A percentile compares a stretch with the other conserved stretches of the same genome.
phyloP scores from a whole-genome alignment of 2,888 invertebrate genomes.

The Epinotia brunnichana region DNA sequence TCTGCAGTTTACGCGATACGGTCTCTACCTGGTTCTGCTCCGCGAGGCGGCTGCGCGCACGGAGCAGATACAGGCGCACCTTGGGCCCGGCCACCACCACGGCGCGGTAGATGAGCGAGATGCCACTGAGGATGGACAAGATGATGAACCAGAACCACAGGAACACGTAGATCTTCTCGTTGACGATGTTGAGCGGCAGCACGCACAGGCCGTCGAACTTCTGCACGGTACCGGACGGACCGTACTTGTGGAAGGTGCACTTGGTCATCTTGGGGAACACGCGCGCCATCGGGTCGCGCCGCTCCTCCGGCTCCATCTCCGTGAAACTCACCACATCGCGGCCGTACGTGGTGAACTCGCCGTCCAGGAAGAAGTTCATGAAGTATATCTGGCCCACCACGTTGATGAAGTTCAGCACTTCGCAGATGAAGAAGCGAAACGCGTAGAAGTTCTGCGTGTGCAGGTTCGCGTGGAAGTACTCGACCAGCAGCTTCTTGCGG shows the following conservation, averaged over 20 bases:
- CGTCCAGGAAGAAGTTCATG: constrained; percentile 95
- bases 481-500: constrained; percentile 91
- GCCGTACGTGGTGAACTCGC: constrained; percentile 96
- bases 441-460: constrained; percentile 95
- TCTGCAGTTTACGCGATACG: constrained; percentile 91
- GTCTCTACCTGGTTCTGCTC: constrained; percentile 90
- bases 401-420: constrained; percentile 93
- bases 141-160: constrained; percentile 97
- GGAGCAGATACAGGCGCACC: constrained; percentile 90
- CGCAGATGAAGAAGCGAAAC: constrained; percentile 94
- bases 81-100: constrained; percentile 90
- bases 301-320: constrained; percentile 94
- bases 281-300: constrained; percentile 92
- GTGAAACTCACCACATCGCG: constrained; percentile 94
- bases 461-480: constrained; percentile 90
- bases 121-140: constrained; percentile 90
- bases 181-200: constrained; percentile 95
- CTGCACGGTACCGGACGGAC: constrained; percentile 96
- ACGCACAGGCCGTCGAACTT: constrained; percentile 96
- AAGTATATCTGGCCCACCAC: constrained; percentile 96
- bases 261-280: constrained; percentile 97
- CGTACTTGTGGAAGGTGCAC: constrained; percentile 97
- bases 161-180: constrained; percentile 97
- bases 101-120: constrained; percentile 91
- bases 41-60: constrained; percentile 92